A percentile compares a stretch with the other conserved stretches of the same genome.
Conservation (phyloP, 2,797 vertebrate species). For the Clarias platycephalus region DNA sequence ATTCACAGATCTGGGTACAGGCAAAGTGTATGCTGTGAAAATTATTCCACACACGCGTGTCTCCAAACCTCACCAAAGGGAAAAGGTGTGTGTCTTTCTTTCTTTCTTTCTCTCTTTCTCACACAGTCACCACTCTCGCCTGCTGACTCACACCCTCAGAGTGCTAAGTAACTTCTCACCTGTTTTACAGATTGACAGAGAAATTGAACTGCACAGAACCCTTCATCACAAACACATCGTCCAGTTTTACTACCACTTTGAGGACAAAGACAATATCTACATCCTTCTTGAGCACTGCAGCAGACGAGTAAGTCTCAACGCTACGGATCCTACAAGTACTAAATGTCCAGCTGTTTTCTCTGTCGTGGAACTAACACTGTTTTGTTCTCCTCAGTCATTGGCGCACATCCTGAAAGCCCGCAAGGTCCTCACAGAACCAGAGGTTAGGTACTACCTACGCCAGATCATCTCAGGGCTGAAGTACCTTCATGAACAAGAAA, state of each 20-base stretch:
- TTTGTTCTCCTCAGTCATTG: slow-evolving; percentile 73
- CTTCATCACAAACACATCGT: slow-evolving; percentile 85
- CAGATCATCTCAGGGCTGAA: slow-evolving; percentile 85
- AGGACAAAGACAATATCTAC: slow-evolving; percentile 88
- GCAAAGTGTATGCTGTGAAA: slow-evolving; percentile 87
- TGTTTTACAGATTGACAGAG: slow-evolving; percentile 79
- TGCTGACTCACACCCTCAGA: neutral
- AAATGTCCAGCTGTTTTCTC: neutral
- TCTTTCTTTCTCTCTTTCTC: neutral
- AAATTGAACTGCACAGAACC: slow-evolving; percentile 83
- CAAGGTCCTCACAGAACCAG: slow-evolving; percentile 85
- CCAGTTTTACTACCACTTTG: slow-evolving; percentile 86
- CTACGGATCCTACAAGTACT: neutral
- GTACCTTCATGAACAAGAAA: slow-evolving; percentile 86
- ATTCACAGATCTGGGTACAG: slow-evolving; percentile 83
- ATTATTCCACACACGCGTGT: slow-evolving; percentile 86
- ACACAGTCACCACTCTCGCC: neutral
- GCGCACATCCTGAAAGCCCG: slow-evolving; percentile 86
- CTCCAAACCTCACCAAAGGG: slow-evolving; percentile 87
- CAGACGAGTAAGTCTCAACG: slow-evolving; percentile 73
- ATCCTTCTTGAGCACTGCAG: slow-evolving; percentile 87
- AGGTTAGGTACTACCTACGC: slow-evolving; percentile 87
- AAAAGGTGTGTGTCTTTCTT: slow-evolving; percentile 73
- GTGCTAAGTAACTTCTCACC: neutral
- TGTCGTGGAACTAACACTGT: neutral